A percentile compares a stretch with the other conserved stretches of the same genome.
These are phyloP conservation scores for Neogale vison DNA, from an alignment of 2,113 vertebrate genomes.

Conservation along the genomic window DNA sequence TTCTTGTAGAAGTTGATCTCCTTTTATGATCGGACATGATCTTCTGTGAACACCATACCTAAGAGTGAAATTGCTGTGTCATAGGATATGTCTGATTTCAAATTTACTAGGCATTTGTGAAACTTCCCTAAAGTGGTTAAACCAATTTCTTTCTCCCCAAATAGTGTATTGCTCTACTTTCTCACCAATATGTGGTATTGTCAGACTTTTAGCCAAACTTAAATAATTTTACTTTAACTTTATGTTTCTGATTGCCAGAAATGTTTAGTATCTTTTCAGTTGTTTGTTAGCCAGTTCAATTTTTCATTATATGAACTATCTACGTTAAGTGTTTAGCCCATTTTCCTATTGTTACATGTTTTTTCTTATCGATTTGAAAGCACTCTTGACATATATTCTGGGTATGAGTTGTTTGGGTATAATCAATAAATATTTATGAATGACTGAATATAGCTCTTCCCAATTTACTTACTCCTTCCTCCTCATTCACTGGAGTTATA, in stretches of 20 bases:
- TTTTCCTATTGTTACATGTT: not conserved
- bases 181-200: not conserved
- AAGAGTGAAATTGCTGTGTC: not conserved
- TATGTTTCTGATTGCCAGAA: not conserved
- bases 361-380: conserved; percentile 9
- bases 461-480: not conserved
- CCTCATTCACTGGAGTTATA: not conserved
- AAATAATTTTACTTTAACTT: conserved; percentile 27
- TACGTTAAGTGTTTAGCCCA: not conserved
- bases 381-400: not conserved
- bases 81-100: not conserved
- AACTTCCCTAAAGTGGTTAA: not conserved
- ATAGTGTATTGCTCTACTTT: not conserved
- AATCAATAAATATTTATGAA: conserved; percentile 15
- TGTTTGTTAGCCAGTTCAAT: not conserved
- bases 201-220: not conserved
- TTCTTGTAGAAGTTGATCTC: not conserved
- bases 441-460: not conserved
- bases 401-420: not conserved
- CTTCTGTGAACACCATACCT: not conserved
- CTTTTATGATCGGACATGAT: not conserved
- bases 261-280: not conserved
- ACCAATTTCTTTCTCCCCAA: not conserved
- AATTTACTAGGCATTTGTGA: not conserved
- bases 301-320: not conserved